These are phyloP conservation scores for Eupithecia exiguata DNA, from an alignment of 2,888 invertebrate species.

Conservation along the genomic window DNA sequence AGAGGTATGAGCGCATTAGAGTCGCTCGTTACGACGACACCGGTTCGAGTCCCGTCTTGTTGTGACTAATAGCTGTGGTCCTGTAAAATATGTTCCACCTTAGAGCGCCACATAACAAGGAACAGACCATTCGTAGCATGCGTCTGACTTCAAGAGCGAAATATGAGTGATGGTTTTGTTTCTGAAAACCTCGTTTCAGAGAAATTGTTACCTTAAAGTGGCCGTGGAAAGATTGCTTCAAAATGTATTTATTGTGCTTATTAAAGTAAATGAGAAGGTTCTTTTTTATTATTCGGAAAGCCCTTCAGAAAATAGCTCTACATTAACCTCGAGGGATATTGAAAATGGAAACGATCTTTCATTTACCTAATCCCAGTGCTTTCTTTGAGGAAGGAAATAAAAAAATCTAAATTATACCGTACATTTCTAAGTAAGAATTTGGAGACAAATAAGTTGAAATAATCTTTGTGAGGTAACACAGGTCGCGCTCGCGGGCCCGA, in stretches of 20 bases:
- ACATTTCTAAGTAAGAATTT: conserved; percentile 59
- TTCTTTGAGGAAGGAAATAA: conserved; percentile 52
- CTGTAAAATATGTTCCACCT: conserved; percentile 63
- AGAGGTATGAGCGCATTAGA: conserved; percentile 68
- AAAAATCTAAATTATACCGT: conserved; percentile 56
- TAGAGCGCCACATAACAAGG: conserved; percentile 59
- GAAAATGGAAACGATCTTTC: conserved; percentile 27
- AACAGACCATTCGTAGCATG: conserved; percentile 53
- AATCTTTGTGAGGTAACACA: conserved; percentile 59
- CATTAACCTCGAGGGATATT: conserved; percentile 17
- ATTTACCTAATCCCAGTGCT: conserved; percentile 33
- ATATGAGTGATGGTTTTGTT: conserved; percentile 30
- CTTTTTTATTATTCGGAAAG: neutral
- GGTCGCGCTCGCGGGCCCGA: conserved; percentile 54
- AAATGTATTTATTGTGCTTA: neutral
- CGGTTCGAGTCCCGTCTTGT: conserved; percentile 58
- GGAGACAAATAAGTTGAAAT: conserved; percentile 72
- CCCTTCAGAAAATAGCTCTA: neutral
- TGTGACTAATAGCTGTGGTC: conserved; percentile 66
- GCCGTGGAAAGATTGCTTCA: neutral
- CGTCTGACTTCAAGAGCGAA: conserved; percentile 39
- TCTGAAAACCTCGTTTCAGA: conserved; percentile 9
- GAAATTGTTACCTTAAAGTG: neutral
- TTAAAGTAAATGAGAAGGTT: conserved; percentile 5
- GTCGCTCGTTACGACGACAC: conserved; percentile 65